A percentile compares a stretch with the other conserved stretches of the same genome.
Conservation (phyloP, 2,113 vertebrate species). For the Paradoxurus hermaphroditus region DNA sequence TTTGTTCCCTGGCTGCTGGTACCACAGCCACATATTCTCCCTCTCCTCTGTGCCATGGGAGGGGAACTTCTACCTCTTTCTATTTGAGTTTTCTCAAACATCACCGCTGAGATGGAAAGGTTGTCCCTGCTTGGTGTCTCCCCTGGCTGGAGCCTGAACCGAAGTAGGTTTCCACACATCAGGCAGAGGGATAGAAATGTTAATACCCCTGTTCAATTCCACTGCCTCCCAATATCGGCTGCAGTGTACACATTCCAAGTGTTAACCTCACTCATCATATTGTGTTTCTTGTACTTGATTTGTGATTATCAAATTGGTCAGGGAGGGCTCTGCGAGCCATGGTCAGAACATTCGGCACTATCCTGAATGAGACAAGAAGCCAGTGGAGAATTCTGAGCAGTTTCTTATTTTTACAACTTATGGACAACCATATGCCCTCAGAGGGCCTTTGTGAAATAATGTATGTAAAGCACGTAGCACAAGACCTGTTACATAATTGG, state of each 20-base stretch:
- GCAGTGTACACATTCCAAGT: fast-evolving
- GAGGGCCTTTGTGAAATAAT: conserved; percentile 12
- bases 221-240: not conserved
- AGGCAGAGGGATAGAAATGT: fast-evolving
- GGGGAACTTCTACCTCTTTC: too few relatives aligned
- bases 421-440: not conserved
- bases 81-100: not conserved
- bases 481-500: conserved; percentile 19
- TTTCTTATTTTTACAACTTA: conserved; percentile 39
- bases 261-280: not conserved
- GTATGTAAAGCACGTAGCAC: not conserved
- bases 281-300: not conserved
- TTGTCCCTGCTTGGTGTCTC: not conserved
- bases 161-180: not conserved
- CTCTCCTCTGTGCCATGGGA: not conserved
- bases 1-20: not conserved
- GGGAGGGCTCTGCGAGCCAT: not conserved
- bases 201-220: too few relatives aligned
- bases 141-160: not conserved
- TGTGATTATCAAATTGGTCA: not conserved
- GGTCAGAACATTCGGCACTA: not conserved
- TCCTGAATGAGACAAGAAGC: not conserved
- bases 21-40: not conserved
- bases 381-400: not conserved
- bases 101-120: not conserved